Evolutionary conservation across 1,140 invertebrate species (phyloP), one percentile per base, ranked within the genome.

Genomic region (Coelopa frigida): DNA sequence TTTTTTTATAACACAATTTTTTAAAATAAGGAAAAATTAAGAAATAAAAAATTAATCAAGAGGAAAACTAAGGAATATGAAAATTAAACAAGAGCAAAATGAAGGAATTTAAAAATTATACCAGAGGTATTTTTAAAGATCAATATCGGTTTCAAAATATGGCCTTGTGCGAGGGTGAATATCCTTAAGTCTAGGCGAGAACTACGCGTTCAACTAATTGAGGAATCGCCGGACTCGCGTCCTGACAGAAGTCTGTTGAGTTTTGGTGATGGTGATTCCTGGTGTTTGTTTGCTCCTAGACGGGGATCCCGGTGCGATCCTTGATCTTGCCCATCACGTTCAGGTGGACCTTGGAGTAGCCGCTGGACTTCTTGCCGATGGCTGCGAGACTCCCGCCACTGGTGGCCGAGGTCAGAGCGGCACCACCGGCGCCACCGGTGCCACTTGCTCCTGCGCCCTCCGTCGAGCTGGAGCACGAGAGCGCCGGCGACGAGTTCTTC

Each of bases 271-370:
- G 27, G 27, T 7, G n/a, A 29, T n/a, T 29, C 27, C 40, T 29
- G 4, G 5, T 11, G 8, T 18, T 42, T 29, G 24, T 24, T 29
- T 20, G 40, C 32, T 46, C 38, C 48, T 70, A 70, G 39, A 70
- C 67, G 17, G 67, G 66, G 49, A 70, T 65, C 23, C 67, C 67
- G 42, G 66, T 70, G 20, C 67, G 59, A 48, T 69, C 67, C 45
- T 70, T 70, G 17, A 70, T 64, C 46, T 69, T 69, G 38, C 67
- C 67, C 7, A 70, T 51, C 7, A 70, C 67, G 55, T 66, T 69
- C 1, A 63, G 59, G 29, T 70, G 67, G 4, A 67, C 57, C 43
- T 70, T 70, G 10, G 58, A 63, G 33, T 62, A 68, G 17, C 65
- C 65, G 26, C 59, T 61, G 12, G 55, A 45, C 12, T 66, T 65